Evolutionary conservation across 2,888 invertebrate species (phyloP).

Genomic region (Linnaemya tessellans): DNA sequence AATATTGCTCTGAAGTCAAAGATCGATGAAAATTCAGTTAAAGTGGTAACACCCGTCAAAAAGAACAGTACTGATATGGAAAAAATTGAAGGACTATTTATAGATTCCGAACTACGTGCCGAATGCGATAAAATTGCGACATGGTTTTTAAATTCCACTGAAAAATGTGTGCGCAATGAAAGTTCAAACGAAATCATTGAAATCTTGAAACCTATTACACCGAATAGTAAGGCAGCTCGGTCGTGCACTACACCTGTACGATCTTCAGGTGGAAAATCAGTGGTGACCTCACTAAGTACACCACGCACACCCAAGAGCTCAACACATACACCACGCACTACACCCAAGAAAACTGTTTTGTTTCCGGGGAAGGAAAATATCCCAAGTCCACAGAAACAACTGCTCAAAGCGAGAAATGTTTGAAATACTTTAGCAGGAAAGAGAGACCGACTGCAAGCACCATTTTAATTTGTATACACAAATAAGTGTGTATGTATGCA

Average conservation of each 20-base stretch:
- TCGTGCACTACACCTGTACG: constrained; percentile 72
- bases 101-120: constrained; percentile 80
- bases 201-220: constrained; percentile 77
- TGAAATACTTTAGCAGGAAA: constrained; percentile 54
- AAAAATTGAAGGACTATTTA: constrained; percentile 80
- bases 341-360: constrained; percentile 82
- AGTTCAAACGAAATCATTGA: constrained; percentile 78
- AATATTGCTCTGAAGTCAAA: constrained; percentile 82
- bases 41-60: constrained; percentile 72
- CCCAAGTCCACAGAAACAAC: constrained; percentile 81
- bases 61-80: constrained; percentile 80
- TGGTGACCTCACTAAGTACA: constrained; percentile 66
- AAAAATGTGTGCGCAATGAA: constrained; percentile 79
- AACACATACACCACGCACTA: constrained; percentile 78
- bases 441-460: neutral
- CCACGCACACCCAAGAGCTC: constrained; percentile 73
- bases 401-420: constrained; percentile 81
- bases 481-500: neutral
- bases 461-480: constrained; percentile 26
- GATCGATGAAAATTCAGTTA: constrained; percentile 76
- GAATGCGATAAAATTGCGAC: constrained; percentile 82
- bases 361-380: constrained; percentile 83
- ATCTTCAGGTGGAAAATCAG: constrained; percentile 60
- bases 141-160: constrained; percentile 79
- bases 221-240: constrained; percentile 73